Conservation (phyloP, 2,888 invertebrate genomes). For the Meandrusa payeni region DNA sequence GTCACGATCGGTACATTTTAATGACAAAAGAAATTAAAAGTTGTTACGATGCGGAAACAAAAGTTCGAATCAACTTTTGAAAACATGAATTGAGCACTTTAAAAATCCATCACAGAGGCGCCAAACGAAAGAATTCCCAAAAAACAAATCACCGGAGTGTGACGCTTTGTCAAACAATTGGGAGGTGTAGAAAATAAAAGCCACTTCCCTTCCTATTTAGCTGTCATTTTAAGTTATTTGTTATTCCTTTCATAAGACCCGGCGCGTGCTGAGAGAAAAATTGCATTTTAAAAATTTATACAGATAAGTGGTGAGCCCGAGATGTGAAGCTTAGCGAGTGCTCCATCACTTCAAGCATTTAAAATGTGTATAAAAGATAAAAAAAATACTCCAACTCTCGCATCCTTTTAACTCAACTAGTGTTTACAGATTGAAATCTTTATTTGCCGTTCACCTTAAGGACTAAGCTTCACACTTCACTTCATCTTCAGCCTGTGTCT, state of each 20-base stretch:
- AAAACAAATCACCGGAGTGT: constrained; percentile 6
- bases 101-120: constrained; percentile 9
- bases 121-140: constrained; percentile 4
- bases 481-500: too few relatives aligned
- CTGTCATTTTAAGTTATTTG: constrained; percentile 63
- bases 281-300: constrained; percentile 22
- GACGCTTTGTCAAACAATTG: constrained; percentile 17
- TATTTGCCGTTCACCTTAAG: too few relatives aligned
- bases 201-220: constrained; percentile 11
- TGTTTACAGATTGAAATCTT: too few relatives aligned
- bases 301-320: constrained; percentile 15
- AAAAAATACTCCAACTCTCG: too few relatives aligned
- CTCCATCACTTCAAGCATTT: constrained; percentile 6
- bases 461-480: too few relatives aligned
- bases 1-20: too few relatives aligned
- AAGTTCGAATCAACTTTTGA: too few relatives aligned
- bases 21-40: too few relatives aligned
- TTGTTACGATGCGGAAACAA: too few relatives aligned
- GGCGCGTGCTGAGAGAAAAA: constrained; percentile 54
- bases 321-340: constrained; percentile 14
- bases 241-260: constrained; percentile 68
- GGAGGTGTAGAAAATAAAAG: constrained; percentile 18
- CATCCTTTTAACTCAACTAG: too few relatives aligned
- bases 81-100: too few relatives aligned
- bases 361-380: too few relatives aligned